phyloP scores from a whole-genome alignment of 1,140 invertebrate species.

The Stenopsyche tienmushanensis region DNA sequence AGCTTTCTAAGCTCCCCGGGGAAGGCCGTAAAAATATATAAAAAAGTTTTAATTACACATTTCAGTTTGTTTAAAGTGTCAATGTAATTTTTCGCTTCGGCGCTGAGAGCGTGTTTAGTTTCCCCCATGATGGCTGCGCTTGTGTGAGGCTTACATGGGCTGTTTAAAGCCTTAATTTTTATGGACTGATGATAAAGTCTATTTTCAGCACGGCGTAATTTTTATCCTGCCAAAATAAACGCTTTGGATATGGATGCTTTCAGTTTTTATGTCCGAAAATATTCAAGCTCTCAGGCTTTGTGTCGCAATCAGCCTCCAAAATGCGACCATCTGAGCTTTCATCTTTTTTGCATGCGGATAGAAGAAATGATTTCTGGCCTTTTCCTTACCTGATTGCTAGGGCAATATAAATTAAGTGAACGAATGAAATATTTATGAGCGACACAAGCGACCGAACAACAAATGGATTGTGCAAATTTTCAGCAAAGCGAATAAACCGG shows the following conservation, averaged over 20 bases:
- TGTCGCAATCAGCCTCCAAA: too few species aligned
- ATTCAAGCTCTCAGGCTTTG: too few species aligned
- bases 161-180: too few species aligned
- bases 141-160: too few species aligned
- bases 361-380: neutral
- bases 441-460: conserved; percentile 15
- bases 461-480: conserved; percentile 27
- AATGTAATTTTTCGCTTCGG: neutral
- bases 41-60: neutral
- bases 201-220: too few species aligned
- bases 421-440: conserved; percentile 21
- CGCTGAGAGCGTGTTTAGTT: neutral
- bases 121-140: neutral
- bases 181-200: too few species aligned
- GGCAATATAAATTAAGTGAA: conserved; percentile 6
- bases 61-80: neutral
- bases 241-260: too few species aligned
- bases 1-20: too few species aligned
- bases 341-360: too few species aligned
- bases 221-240: too few species aligned
- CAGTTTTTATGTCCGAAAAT: too few species aligned
- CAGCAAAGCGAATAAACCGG: neutral
- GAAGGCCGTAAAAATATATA: neutral
- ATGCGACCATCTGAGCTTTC: too few species aligned
- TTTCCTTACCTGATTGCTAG: neutral